These are phyloP conservation scores for Cladorhizidae sp. DNA, from an alignment of 37 sponge, comb jelly and placozoan genomes.

Conservation along the genomic window DNA sequence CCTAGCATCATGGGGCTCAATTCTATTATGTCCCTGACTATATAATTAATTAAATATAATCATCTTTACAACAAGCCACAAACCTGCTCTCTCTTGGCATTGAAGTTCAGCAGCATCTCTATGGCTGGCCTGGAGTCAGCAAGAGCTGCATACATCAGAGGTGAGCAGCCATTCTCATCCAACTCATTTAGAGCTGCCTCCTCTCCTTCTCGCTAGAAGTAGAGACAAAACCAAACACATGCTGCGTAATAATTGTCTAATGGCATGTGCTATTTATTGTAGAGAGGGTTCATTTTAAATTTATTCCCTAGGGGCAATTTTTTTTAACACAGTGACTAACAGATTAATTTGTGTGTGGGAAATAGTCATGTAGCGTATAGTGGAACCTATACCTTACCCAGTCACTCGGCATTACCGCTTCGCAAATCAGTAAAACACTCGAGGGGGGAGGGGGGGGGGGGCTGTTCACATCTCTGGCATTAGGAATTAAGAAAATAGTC, in stretches of 20 bases:
- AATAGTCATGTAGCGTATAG: no score
- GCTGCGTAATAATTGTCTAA: neutral
- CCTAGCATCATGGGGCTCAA: neutral
- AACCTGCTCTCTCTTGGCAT: slow-evolving; percentile 77
- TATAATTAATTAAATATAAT: neutral
- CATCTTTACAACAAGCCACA: no score
- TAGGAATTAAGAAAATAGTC: no score
- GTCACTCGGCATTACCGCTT: no score
- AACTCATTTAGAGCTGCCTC: slow-evolving; percentile 57
- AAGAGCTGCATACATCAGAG: slow-evolving; percentile 89
- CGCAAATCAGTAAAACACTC: no score
- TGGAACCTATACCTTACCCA: no score
- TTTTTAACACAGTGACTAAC: no score
- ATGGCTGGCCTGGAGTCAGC: slow-evolving; percentile 73
- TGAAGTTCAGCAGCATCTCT: slow-evolving; percentile 77
- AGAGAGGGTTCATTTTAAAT: no score
- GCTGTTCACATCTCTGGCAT: no score
- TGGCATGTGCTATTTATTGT: neutral
- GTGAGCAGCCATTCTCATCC: slow-evolving; percentile 77
- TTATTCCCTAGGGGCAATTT: no score
- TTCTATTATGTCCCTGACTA: neutral
- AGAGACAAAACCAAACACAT: neutral
- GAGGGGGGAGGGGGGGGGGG: no score
- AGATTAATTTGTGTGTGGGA: no score
- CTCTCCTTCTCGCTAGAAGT: slow-evolving; percentile 40